Evolutionary conservation across 2,888 invertebrate species (phyloP).

Genomic region (Protula sp.): DNA sequence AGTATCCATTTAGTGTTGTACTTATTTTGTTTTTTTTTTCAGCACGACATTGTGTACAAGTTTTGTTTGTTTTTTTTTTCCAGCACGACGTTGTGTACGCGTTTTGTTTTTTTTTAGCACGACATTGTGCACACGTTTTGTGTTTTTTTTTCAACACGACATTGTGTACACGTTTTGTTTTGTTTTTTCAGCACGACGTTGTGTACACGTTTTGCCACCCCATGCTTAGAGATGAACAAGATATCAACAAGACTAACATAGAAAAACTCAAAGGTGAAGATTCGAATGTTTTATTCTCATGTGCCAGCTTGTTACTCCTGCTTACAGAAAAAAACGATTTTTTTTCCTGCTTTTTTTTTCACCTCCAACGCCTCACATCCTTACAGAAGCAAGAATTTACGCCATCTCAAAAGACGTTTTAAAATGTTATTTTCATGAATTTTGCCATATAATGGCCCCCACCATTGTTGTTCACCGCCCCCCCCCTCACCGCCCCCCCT

Average conservation of each 20-base stretch:
- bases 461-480: too few relatives aligned
- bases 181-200: conserved; percentile 63
- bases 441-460: too few relatives aligned
- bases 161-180: conserved; percentile 89
- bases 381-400: too few relatives aligned
- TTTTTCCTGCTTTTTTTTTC: too few relatives aligned
- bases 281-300: not conserved
- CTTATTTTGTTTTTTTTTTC: too few relatives aligned
- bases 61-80: conserved; percentile 64
- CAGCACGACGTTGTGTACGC: conserved; percentile 86
- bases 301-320: not conserved
- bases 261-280: conserved; percentile 28
- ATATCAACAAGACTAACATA: conserved; percentile 45
- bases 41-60: conserved; percentile 85
- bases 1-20: too few relatives aligned
- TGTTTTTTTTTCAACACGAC: conserved; percentile 64
- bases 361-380: too few relatives aligned
- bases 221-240: conserved; percentile 85
- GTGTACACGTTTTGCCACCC: conserved; percentile 99
- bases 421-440: too few relatives aligned
- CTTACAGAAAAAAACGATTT: not conserved
- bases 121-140: too few relatives aligned
- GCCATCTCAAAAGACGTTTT: too few relatives aligned
- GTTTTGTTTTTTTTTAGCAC: too few relatives aligned
- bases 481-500: too few relatives aligned